Evolutionary conservation across 2,113 vertebrate genomes (phyloP), one percentile per base, ranked within the genome.

Genomic region (Ictidomys tridecemlineatus): DNA sequence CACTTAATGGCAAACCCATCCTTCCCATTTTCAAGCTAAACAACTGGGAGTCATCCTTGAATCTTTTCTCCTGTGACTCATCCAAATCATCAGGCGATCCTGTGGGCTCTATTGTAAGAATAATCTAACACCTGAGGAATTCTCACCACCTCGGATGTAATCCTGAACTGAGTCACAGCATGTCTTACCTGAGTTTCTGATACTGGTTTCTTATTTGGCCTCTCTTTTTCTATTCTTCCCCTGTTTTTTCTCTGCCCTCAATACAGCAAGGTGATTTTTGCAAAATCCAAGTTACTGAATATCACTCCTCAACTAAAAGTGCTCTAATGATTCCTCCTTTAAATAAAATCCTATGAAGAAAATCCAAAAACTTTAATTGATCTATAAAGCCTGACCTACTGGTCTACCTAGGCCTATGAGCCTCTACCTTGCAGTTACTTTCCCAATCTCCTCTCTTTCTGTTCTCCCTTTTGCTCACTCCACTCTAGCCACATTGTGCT

Each of bases 381-480:
- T 74, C 4, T 11, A 8, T 1, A 45, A 70, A n/a, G 8, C 20
- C 32, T 92, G 37, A 9, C 10, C 14, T 72, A 61, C 8, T 79
- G 4, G 16, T 6, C 74, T 39, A 0, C 6, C 13, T 1, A 24
- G 9, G 5, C 8, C 6, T 69, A 0, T 2, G 48, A 76, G 37
- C n/a, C 6, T 24, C 9, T 9, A 37, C 8, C 5, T 51, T 12
- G 2, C 1, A 13, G 26, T 22, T n/a, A 22, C 34, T 22, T 58
- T 32, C 34, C 58, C 42, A 28, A 20, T 37, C 9, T 85, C 32
- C 48, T 39, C 58, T 69, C 48, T 39, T 11, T 22, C 45, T 42
- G 28, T 80, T 37, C 24, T 61, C 12, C 30, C 0, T 28, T n/a
- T 78, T 39, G 18, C 14, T 92, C 32, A 39, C 20, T 77, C 16